Base-by-base conservation (phyloP, 2,113 vertebrate genomes). In the Megaleporinus macrocephalus region DNA sequence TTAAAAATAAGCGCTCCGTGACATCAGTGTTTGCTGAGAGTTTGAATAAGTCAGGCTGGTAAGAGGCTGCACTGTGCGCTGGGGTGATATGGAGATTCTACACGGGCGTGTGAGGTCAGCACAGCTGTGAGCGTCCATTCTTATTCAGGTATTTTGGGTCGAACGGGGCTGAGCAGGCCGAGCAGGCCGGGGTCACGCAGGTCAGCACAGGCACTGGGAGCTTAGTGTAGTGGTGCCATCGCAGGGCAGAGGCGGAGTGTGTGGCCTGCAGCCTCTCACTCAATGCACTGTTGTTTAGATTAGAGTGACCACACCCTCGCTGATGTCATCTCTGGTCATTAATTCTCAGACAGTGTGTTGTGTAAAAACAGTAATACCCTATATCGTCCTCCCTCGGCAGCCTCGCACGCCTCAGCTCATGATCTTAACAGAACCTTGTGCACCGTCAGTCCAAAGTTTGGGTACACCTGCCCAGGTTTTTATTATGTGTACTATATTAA, bases 211-310 rank as follows among this genome's bases (percentile, higher is more conserved):
- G 62, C 55, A 71, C 72, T 53, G 22, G 61, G 18, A 27, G 20
- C 5, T 33, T 71, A 44, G 47, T 71, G 65, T 72, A 51, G 44
- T 20, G 57, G 24, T 10, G 10, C 11, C 18, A 27, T 68, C 59
- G 68, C 26, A 68, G 53, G 41, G 26, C 36, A 24, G 0, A 1
- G 14, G 18, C 24, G 65, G 30, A 29, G 22, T 65, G 30, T 78
- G 68, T 57, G 49, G 30, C 18, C 51, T 73, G 47, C 62, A 44
- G 72, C 51, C 14, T 51, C 77, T 76, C 20, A 10, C 7, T 79
- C 44, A 84, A 66, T 76, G n/a, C 47, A 3, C n/a, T 70, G 63
- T 73, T 82, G 65, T 72, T 68, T 75, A 65, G 69, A 68, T 82
- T 41, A 15, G 14, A 9, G 5, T 5, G 65, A 59, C 55, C 33